Conservation (phyloP, 2,888 invertebrate genomes). For the Busseola fusca region DNA sequence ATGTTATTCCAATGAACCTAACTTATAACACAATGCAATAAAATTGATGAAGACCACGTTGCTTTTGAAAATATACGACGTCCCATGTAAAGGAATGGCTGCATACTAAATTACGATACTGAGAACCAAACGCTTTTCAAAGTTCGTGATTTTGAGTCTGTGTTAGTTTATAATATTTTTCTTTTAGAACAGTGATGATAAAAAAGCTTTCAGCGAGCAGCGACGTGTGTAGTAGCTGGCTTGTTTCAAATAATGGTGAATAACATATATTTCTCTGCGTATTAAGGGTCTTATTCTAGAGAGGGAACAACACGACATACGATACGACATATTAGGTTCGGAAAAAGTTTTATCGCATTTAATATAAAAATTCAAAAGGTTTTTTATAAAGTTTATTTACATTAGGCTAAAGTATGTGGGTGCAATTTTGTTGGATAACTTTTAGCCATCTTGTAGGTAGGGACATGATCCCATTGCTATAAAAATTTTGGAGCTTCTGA, state of each 20-base stretch:
- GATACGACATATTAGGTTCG: too few species aligned
- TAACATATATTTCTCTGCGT: neutral
- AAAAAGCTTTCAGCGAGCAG: neutral
- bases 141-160: slow-evolving; percentile 6
- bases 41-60: slow-evolving; percentile 51
- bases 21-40: slow-evolving; percentile 58
- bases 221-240: too few species aligned
- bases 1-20: slow-evolving; percentile 66
- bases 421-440: too few species aligned
- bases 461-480: too few species aligned
- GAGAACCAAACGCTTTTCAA: slow-evolving; percentile 14
- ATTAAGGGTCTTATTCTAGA: neutral
- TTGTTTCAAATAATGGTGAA: neutral
- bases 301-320: neutral
- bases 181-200: neutral
- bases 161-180: slow-evolving; percentile 1
- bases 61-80: slow-evolving; percentile 48
- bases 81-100: slow-evolving; percentile 28
- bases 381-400: too few species aligned
- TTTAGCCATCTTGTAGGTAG: too few species aligned
- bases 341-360: too few species aligned
- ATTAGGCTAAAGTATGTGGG: too few species aligned
- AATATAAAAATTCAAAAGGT: too few species aligned
- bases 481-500: too few species aligned
- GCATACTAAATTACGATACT: slow-evolving; percentile 21